Conservation (phyloP, 2,797 vertebrate species). For the Acanthopagrus latus region DNA sequence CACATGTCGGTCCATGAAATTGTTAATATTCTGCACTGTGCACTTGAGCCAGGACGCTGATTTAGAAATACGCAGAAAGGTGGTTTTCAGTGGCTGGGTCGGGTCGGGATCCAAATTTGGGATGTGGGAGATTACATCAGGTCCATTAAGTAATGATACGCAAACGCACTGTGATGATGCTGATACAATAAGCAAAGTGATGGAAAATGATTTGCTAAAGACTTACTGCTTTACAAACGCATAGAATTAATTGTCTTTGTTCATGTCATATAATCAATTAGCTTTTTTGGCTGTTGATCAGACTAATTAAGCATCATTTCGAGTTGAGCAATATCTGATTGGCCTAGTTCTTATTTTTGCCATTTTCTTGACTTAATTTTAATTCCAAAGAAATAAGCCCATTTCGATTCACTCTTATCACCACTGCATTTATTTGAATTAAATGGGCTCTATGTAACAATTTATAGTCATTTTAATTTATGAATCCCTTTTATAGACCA, state of each 20-base stretch:
- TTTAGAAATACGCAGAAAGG: constrained; percentile 7
- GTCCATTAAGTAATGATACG: constrained; percentile 17
- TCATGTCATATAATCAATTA: neutral
- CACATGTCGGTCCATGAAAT: constrained; percentile 28
- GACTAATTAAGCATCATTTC: constrained; percentile 10
- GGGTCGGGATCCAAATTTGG: constrained; percentile 34
- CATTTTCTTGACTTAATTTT: neutral
- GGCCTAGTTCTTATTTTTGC: neutral
- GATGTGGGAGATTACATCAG: constrained; percentile 21
- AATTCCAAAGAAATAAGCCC: too few species aligned
- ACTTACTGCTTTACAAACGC: constrained; percentile 7
- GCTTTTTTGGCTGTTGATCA: constrained; percentile 35
- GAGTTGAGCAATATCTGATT: neutral
- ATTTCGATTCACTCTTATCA: too few species aligned
- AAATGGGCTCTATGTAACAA: too few species aligned
- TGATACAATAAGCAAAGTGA: neutral
- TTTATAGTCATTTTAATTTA: too few species aligned
- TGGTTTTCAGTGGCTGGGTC: constrained; percentile 28
- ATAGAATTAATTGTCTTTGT: neutral
- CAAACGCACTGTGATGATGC: constrained; percentile 28
- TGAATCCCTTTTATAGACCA: too few species aligned
- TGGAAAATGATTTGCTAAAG: neutral
- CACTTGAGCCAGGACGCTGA: constrained; percentile 11
- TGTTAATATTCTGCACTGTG: constrained; percentile 11
- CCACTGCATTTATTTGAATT: too few species aligned